These are phyloP conservation scores for Bimastos eiseni DNA, from an alignment of 2,888 invertebrate species.

Conservation along the genomic window DNA sequence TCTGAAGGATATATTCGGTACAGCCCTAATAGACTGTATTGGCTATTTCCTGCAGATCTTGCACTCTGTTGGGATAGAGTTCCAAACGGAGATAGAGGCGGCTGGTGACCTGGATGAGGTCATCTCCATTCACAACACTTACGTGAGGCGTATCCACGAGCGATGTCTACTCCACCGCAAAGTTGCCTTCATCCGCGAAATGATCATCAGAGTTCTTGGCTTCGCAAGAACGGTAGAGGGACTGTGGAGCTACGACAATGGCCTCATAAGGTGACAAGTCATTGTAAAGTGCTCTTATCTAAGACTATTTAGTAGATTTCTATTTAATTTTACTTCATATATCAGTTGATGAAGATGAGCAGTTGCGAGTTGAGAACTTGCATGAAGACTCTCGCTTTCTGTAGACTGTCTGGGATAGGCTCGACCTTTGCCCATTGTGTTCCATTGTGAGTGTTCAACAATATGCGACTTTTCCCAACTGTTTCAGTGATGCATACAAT, in stretches of 20 bases:
- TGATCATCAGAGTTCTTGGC: conserved; percentile 56
- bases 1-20: too few relatives aligned
- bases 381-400: too few relatives aligned
- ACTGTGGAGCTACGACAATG: not conserved
- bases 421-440: too few relatives aligned
- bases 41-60: conserved; percentile 51
- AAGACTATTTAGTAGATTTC: too few relatives aligned
- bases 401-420: too few relatives aligned
- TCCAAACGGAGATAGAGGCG: conserved; percentile 50
- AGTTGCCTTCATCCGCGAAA: conserved; percentile 52
- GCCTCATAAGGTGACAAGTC: not conserved
- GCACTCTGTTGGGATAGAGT: conserved; percentile 58
- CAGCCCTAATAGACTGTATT: not conserved
- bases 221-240: conserved; percentile 41
- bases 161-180: conserved; percentile 57
- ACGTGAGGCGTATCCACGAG: conserved; percentile 54
- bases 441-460: too few relatives aligned
- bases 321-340: too few relatives aligned
- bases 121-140: conserved; percentile 52
- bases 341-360: too few relatives aligned
- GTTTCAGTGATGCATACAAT: too few relatives aligned
- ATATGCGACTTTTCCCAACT: too few relatives aligned
- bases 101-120: conserved; percentile 56
- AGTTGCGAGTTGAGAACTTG: too few relatives aligned
- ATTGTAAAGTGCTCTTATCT: not conserved